These are phyloP conservation scores for Enteromius viviparus DNA, from an alignment of 2,797 vertebrate species.

Conservation along the genomic window DNA sequence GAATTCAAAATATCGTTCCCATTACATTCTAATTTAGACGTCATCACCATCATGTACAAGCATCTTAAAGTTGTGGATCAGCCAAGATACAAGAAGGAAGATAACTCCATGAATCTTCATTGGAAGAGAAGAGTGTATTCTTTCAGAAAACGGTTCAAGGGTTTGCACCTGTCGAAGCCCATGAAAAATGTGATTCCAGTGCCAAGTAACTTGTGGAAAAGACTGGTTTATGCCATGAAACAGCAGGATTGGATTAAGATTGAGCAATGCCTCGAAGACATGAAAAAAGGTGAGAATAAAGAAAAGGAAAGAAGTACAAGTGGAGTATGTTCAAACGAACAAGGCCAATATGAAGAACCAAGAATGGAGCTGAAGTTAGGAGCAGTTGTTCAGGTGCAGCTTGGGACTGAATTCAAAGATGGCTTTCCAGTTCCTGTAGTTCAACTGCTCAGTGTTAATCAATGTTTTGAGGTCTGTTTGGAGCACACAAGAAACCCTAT, in stretches of 20 bases:
- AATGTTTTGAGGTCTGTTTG: conserved; percentile 49
- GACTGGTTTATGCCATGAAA: conserved; percentile 34
- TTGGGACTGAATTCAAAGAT: conserved; percentile 34
- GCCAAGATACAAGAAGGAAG: not conserved
- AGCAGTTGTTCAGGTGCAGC: conserved; percentile 42
- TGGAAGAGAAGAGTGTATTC: conserved; percentile 55
- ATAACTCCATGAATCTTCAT: conserved; percentile 14
- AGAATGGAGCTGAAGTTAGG: conserved; percentile 30
- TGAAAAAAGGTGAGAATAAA: not conserved
- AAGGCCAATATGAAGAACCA: not conserved
- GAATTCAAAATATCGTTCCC: conserved; percentile 33
- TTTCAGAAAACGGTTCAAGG: not conserved
- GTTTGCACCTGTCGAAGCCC: not conserved
- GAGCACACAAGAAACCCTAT: conserved; percentile 51
- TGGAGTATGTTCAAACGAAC: not conserved
- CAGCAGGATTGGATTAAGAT: conserved; percentile 39
- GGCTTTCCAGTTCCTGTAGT: conserved; percentile 4
- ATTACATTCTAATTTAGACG: not conserved
- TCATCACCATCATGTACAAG: conserved; percentile 43
- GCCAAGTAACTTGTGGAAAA: conserved; percentile 21
- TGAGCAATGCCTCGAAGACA: conserved; percentile 10
- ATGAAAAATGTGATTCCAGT: conserved; percentile 11
- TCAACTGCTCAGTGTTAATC: conserved; percentile 37
- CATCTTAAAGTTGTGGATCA: conserved; percentile 52
- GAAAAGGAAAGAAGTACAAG: rapidly evolving